Evolutionary conservation across 2,113 vertebrate genomes (phyloP).

Genomic region (Vicugna pacos): DNA sequence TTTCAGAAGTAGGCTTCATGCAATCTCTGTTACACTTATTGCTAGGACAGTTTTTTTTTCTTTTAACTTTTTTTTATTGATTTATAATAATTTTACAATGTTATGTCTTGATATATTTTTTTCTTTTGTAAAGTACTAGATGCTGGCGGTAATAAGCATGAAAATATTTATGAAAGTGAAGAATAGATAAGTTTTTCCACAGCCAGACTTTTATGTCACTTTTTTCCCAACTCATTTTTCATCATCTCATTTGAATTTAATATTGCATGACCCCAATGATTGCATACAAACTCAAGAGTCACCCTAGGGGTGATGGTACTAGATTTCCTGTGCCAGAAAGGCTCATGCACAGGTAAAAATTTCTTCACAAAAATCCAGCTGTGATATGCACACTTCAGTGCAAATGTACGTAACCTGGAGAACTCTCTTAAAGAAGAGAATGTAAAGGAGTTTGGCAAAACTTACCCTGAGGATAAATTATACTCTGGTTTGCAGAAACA

Average conservation of each 20-base stretch:
- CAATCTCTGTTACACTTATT: conserved; percentile 12
- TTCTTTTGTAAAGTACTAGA: background rate
- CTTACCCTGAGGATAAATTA: background rate
- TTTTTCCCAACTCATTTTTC: background rate
- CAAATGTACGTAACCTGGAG: background rate
- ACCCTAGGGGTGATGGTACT: background rate
- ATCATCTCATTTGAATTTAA: conserved; percentile 29
- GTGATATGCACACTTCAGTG: background rate
- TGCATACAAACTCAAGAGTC: background rate
- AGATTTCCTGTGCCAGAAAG: background rate
- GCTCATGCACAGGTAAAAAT: background rate
- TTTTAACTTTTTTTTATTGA: background rate
- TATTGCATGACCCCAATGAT: background rate
- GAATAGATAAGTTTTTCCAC: conserved; percentile 25
- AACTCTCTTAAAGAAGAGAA: background rate
- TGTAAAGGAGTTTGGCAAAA: background rate
- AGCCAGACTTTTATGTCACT: background rate
- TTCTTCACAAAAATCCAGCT: background rate
- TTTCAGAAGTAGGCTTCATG: background rate
- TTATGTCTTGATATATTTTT: background rate
- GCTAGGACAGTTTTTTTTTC: background rate
- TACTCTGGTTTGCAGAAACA: background rate
- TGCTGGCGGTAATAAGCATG: conserved; percentile 10
- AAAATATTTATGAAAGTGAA: conserved; percentile 49
- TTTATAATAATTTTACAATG: no score